phyloP scores from a whole-genome alignment of 2,797 vertebrate genomes.

The Protonibea diacanthus region DNA sequence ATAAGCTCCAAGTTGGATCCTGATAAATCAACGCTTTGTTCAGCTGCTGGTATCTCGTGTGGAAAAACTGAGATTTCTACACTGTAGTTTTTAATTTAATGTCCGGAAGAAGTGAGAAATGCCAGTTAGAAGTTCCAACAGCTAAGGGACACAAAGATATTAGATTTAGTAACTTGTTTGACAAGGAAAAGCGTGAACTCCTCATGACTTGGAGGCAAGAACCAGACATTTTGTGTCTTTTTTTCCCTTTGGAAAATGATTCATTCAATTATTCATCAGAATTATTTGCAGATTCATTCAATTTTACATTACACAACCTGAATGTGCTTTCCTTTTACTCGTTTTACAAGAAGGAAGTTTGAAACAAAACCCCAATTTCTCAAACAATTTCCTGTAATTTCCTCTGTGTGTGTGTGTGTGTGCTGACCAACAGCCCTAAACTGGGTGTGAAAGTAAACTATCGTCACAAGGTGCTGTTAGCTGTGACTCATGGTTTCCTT shows the following conservation, averaged over 20 bases:
- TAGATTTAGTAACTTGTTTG: no score
- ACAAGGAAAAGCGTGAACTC: neutral
- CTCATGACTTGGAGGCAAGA: neutral
- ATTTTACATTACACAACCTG: neutral
- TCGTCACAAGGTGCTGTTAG: conserved; percentile 56
- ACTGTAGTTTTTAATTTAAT: neutral
- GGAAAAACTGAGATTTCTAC: neutral
- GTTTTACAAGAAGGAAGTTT: neutral
- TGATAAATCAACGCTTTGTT: conserved; percentile 2
- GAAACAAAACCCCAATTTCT: neutral
- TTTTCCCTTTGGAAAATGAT: neutral
- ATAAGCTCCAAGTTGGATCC: neutral
- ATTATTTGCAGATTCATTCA: neutral
- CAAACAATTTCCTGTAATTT: neutral
- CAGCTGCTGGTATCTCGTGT: neutral
- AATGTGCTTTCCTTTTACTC: neutral
- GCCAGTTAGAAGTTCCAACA: neutral
- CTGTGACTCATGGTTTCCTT: conserved; percentile 54
- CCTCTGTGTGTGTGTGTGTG: neutral
- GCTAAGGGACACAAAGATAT: no score
- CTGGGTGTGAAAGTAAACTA: conserved; percentile 44
- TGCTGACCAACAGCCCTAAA: conserved; percentile 27
- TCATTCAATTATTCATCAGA: neutral
- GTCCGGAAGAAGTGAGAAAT: conserved; percentile 12
- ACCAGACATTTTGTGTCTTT: neutral